Percentiles rank a stretch among this genome's conserved stretches.
These are phyloP conservation scores for Dioctria linearis DNA, from an alignment of 2,888 invertebrate genomes.

Conservation along the genomic window DNA sequence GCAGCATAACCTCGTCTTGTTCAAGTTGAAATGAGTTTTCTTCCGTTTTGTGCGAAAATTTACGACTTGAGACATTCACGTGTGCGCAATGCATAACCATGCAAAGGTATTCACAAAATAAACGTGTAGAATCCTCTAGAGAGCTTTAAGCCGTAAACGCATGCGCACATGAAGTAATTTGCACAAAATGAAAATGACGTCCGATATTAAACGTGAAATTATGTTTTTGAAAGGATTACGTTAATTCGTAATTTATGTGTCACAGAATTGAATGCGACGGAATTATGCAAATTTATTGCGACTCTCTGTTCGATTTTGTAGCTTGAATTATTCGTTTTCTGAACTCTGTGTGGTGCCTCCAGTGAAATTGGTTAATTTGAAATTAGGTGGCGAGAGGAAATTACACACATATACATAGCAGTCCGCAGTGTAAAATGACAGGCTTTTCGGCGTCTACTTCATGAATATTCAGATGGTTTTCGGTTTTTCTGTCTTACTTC, in stretches of 20 bases:
- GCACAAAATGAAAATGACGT: conserved; percentile 62
- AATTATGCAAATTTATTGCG: conserved; percentile 72
- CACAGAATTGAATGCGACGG: conserved; percentile 71
- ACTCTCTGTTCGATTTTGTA: conserved; percentile 56
- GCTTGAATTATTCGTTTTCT: conserved; percentile 57
- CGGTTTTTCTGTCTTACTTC: conserved; percentile 10
- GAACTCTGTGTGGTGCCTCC: conserved; percentile 36
- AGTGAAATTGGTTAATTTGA: conserved; percentile 20
- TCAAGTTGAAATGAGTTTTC: conserved; percentile 44
- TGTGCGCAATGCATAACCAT: not conserved
- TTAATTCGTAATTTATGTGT: conserved; percentile 72
- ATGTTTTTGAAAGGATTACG: conserved; percentile 67
- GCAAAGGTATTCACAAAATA: conserved; percentile 2
- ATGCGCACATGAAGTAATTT: conserved; percentile 59
- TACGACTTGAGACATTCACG: conserved; percentile 48
- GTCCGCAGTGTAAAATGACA: not conserved
- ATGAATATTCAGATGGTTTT: conserved; percentile 34
- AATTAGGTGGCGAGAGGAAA: conserved; percentile 38
- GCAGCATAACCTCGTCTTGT: conserved; percentile 1
- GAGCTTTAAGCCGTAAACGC: conserved; percentile 45
- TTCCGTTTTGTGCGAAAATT: conserved; percentile 44
- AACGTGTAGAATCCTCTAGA: conserved; percentile 1
- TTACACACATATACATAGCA: not conserved
- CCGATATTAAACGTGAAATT: conserved; percentile 61
- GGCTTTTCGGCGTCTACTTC: conserved; percentile 20